Evolutionary conservation across 2,113 vertebrate species (phyloP).

Genomic region (Oenanthe oenanthe): DNA sequence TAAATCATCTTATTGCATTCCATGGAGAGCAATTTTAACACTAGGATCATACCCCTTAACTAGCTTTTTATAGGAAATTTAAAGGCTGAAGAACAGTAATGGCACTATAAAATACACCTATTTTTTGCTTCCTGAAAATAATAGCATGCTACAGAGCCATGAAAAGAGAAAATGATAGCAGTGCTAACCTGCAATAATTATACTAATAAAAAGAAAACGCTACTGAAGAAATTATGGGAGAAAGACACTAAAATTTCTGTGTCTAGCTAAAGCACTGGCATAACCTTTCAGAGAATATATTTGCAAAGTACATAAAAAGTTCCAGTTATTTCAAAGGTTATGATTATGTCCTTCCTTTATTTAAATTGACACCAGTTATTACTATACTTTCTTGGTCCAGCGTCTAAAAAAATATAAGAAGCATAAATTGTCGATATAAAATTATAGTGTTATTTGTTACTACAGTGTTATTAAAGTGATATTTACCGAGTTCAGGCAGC

Average conservation of each 20-base stretch:
- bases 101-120: conserved; percentile 52
- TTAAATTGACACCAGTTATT: conserved; percentile 58
- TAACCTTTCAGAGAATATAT: conserved; percentile 56
- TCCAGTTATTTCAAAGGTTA: conserved; percentile 60
- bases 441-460: conserved; percentile 29
- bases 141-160: conserved; percentile 28
- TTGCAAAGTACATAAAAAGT: conserved; percentile 58
- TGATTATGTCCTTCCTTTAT: conserved; percentile 44
- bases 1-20: conserved; percentile 47
- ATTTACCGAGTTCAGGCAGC: background rate
- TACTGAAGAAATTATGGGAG: conserved; percentile 45
- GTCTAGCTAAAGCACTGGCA: conserved; percentile 39
- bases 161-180: conserved; percentile 60
- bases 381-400: background rate
- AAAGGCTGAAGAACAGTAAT: conserved; percentile 57
- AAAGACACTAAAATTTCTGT: conserved; percentile 51
- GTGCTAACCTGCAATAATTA: conserved; percentile 66
- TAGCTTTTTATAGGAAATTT: conserved; percentile 62
- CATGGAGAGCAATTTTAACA: background rate
- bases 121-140: conserved; percentile 56
- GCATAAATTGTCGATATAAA: conserved; percentile 15
- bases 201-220: conserved; percentile 63
- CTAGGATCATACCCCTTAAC: conserved; percentile 39
- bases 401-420: background rate
- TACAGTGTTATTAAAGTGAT: conserved; percentile 29